Percentiles rank a stretch among this genome's conserved stretches.
phyloP scores from a whole-genome alignment of 2,888 invertebrate genomes.

The Notodonta dromedarius region DNA sequence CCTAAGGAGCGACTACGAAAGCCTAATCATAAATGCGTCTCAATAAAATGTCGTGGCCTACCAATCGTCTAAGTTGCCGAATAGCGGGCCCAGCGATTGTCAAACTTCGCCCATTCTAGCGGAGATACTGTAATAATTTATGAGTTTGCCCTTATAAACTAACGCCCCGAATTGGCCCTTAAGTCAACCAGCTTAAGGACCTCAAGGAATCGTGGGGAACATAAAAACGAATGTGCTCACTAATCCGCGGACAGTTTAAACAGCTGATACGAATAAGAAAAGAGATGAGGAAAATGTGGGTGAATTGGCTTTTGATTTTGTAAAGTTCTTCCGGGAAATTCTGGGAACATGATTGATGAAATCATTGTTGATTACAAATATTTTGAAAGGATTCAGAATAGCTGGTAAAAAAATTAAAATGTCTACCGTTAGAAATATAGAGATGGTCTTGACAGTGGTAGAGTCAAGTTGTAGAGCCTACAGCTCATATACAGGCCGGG shows the following conservation, averaged over 20 bases:
- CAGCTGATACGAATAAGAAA: neutral
- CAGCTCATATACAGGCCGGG: too few species aligned
- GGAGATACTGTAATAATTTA: conserved; percentile 34
- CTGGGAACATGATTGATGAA: too few species aligned
- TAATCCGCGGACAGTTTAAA: neutral
- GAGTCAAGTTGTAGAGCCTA: too few species aligned
- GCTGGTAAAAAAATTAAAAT: too few species aligned
- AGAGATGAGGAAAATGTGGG: neutral
- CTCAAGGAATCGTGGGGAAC: neutral
- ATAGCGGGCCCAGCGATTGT: conserved; percentile 14
- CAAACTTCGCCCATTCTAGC: conserved; percentile 29
- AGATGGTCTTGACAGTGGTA: too few species aligned
- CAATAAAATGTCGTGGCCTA: conserved; percentile 2
- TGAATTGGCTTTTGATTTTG: neutral
- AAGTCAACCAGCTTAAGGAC: conserved; percentile 2
- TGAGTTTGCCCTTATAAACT: conserved; percentile 10
- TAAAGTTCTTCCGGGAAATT: too few species aligned
- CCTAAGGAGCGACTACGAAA: neutral
- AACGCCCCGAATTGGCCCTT: conserved; percentile 16
- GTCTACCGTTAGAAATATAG: too few species aligned
- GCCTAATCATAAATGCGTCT: neutral
- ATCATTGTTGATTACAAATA: too few species aligned
- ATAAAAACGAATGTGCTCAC: neutral
- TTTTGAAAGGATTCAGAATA: too few species aligned
- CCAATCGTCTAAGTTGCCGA: conserved; percentile 1